Evolutionary conservation across 2,113 vertebrate species (phyloP).

Genomic region (Elaphurus davidianus): DNA sequence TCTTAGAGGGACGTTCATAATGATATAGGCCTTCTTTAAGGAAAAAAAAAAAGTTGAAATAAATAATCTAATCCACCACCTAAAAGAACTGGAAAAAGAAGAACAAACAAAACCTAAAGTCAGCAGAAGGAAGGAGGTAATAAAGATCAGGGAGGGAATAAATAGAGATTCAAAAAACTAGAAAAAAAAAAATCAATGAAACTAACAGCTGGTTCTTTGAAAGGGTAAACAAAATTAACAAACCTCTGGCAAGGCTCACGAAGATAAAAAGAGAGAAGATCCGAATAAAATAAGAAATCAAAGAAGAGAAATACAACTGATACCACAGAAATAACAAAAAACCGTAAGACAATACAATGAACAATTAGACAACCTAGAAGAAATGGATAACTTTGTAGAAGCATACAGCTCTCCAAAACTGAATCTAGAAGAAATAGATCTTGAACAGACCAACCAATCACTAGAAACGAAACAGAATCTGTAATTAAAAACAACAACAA

Average conservation of each 20-base stretch:
- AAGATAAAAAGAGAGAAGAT: background rate
- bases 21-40: background rate
- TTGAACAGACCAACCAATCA: background rate
- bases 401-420: background rate
- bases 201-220: background rate
- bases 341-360: background rate
- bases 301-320: background rate
- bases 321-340: background rate
- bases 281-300: background rate
- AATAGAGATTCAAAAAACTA: background rate
- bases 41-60: background rate
- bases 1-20: background rate
- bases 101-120: background rate
- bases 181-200: background rate
- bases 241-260: background rate
- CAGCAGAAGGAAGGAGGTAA: background rate
- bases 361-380: background rate
- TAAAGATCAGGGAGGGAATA: background rate
- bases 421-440: background rate
- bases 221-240: background rate
- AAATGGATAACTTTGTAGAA: background rate
- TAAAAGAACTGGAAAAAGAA: background rate
- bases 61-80: background rate
- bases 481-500: background rate
- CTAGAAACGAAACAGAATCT: background rate